These are phyloP conservation scores for Camelus bactrianus DNA, from an alignment of 2,113 vertebrate species.

Conservation along the genomic window DNA sequence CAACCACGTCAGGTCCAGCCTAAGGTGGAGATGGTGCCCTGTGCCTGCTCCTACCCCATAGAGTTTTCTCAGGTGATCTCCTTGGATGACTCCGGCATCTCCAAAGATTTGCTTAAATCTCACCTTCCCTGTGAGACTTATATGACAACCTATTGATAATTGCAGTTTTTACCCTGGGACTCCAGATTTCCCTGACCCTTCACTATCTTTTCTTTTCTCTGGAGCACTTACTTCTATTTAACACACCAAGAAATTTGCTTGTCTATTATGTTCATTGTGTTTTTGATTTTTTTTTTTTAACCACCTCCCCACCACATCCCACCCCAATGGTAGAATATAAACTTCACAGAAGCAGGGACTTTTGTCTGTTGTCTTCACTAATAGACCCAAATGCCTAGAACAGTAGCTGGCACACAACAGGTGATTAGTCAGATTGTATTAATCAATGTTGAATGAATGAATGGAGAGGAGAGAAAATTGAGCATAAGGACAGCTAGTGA, in stretches of 20 bases:
- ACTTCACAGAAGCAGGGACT: not conserved
- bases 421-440: not conserved
- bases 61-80: not conserved
- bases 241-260: not conserved
- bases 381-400: not conserved
- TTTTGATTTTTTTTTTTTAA: not conserved
- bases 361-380: not conserved
- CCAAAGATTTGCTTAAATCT: conserved; percentile 10
- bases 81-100: not conserved
- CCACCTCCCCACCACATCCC: fast-evolving
- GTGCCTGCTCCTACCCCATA: not conserved
- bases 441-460: not conserved
- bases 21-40: not conserved
- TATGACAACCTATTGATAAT: not conserved
- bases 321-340: not conserved
- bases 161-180: not conserved
- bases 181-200: not conserved
- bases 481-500: not conserved
- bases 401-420: not conserved
- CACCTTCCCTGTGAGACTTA: not conserved
- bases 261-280: not conserved
- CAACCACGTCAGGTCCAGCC: not conserved
- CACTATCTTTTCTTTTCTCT: not conserved
- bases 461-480: not conserved
- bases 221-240: not conserved